Conservation (phyloP, 2,888 invertebrate species). For the Ophonus ardosiacus region DNA sequence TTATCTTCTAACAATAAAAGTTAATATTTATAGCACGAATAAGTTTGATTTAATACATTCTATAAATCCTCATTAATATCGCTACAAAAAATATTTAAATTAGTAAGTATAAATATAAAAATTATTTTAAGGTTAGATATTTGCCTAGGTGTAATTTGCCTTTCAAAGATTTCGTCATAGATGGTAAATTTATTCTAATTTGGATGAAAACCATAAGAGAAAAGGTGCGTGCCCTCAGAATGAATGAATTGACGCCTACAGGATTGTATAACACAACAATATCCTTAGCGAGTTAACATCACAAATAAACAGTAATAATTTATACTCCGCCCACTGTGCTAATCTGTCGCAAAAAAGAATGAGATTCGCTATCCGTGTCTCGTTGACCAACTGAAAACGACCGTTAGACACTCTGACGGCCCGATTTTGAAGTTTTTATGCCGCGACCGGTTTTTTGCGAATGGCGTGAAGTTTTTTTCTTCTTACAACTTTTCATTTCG, state of each 20-base stretch:
- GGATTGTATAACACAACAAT: slow-evolving; percentile 44
- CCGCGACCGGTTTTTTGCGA: slow-evolving; percentile 56
- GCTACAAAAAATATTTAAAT: background rate
- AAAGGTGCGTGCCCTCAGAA: slow-evolving; percentile 2
- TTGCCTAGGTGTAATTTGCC: background rate
- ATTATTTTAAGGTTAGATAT: slow-evolving; percentile 3
- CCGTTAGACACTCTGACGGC: slow-evolving; percentile 49
- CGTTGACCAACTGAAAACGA: slow-evolving; percentile 59
- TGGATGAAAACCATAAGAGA: slow-evolving; percentile 11
- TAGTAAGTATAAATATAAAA: background rate
- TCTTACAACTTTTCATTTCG: slow-evolving; percentile 61
- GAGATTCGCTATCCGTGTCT: background rate
- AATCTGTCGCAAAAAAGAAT: slow-evolving; percentile 44
- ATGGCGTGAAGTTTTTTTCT: slow-evolving; percentile 54
- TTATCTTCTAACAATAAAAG: background rate
- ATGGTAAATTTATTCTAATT: slow-evolving; percentile 23
- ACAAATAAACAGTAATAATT: slow-evolving; percentile 50
- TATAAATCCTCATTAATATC: background rate
- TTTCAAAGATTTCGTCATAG: background rate
- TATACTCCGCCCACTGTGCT: slow-evolving; percentile 54
- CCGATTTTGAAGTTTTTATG: slow-evolving; percentile 59
- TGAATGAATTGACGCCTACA: slow-evolving; percentile 55
- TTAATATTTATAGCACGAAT: background rate
- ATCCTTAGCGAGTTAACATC: slow-evolving; percentile 16
- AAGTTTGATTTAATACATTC: background rate